A percentile compares a stretch with the other conserved stretches of the same genome.
Evolutionary conservation across 2,888 invertebrate genomes (phyloP).

Genomic region (Byasa hedistus): DNA sequence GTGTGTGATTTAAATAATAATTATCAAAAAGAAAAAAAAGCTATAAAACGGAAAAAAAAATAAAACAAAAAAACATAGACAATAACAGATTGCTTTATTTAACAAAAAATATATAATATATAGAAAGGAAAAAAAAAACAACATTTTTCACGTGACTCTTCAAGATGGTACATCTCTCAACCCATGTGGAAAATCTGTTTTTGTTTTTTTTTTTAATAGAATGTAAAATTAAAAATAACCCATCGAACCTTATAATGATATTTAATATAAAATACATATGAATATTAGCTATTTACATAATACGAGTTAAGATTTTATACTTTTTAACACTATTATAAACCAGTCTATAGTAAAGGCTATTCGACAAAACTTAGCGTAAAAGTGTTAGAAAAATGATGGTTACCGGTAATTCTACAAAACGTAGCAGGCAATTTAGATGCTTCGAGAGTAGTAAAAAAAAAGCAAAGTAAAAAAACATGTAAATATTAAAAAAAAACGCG

Average conservation of each 20-base stretch:
- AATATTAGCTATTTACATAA: constrained; percentile 79
- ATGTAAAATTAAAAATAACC: constrained; percentile 79
- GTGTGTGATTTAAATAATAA: constrained; percentile 40
- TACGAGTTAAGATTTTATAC: constrained; percentile 77
- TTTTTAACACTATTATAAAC: constrained; percentile 76
- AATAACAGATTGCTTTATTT: constrained; percentile 81
- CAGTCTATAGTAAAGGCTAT: constrained; percentile 81
- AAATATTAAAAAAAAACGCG: constrained; percentile 36
- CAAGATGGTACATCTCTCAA: constrained; percentile 47
- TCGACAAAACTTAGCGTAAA: constrained; percentile 72
- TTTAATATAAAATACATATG: constrained; percentile 79
- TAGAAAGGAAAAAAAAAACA: constrained; percentile 65
- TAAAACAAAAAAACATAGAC: constrained; percentile 73
- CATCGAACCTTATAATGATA: constrained; percentile 75
- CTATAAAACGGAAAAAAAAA: constrained; percentile 56
- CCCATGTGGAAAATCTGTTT: constrained; percentile 70
- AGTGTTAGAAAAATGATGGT: constrained; percentile 70
- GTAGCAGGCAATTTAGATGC: constrained; percentile 71
- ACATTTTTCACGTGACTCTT: constrained; percentile 66
- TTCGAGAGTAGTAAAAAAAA: constrained; percentile 37
- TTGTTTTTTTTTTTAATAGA: constrained; percentile 62
- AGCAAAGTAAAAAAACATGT: constrained; percentile 30
- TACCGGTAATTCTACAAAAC: constrained; percentile 52
- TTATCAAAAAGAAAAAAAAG: constrained; percentile 33
- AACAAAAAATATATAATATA: constrained; percentile 80